A percentile compares a stretch with the other conserved stretches of the same genome.
Conservation (phyloP, 2,113 vertebrate species). For the Semnornis frantzii region DNA sequence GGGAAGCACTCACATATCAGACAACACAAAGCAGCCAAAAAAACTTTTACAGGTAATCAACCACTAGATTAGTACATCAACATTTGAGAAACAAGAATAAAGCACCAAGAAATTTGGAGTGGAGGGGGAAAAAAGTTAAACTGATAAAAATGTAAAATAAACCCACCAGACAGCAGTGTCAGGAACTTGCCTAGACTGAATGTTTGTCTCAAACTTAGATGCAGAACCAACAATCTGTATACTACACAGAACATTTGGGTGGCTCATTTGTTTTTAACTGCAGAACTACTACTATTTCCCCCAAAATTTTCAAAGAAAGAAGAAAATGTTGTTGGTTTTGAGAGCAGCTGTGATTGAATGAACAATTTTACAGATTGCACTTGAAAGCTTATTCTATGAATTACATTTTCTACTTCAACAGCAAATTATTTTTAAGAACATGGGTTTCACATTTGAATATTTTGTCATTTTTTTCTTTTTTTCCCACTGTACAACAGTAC, state of each 20-base stretch:
- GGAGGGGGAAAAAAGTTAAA: background rate
- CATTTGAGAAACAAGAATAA: background rate
- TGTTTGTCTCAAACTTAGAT: background rate
- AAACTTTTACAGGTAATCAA: background rate
- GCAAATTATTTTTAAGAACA: background rate
- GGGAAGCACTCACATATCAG: background rate
- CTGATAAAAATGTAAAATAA: background rate
- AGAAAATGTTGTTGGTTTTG: background rate
- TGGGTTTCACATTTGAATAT: background rate
- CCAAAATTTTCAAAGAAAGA: background rate
- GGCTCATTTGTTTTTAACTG: background rate
- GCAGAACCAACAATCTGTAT: background rate
- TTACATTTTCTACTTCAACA: background rate
- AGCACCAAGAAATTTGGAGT: background rate
- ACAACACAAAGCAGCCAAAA: background rate
- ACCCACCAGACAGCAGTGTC: background rate
- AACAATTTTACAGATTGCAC: background rate
- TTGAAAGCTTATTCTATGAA: background rate
- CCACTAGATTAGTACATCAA: background rate
- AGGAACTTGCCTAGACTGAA: background rate
- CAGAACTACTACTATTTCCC: background rate
- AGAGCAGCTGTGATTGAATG: background rate
- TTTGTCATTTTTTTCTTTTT: background rate
- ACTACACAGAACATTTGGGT: background rate
- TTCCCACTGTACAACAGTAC: background rate